phyloP scores from a whole-genome alignment of 2,888 invertebrate species.

The Cerastoderma edule region DNA sequence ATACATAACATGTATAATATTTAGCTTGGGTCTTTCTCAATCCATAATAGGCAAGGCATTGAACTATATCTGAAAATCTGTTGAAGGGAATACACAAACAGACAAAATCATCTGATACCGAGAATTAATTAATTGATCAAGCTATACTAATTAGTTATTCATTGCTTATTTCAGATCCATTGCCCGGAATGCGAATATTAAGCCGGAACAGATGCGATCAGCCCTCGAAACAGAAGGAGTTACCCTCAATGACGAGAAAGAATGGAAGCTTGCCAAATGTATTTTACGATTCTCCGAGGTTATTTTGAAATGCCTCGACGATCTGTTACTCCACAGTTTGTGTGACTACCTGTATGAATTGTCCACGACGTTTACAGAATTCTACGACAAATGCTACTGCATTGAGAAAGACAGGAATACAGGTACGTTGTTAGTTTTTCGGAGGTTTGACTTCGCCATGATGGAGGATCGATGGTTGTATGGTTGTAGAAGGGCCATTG shows the following conservation, averaged over 20 bases:
- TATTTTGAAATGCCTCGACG: constrained; percentile 91
- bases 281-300: constrained; percentile 92
- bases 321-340: constrained; percentile 92
- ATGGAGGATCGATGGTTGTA: neutral
- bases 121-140: too few relatives aligned
- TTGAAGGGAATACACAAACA: too few relatives aligned
- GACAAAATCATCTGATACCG: too few relatives aligned
- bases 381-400: constrained; percentile 99
- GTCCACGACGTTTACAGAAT: constrained; percentile 96
- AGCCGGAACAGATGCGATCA: constrained; percentile 85
- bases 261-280: constrained; percentile 96
- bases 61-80: too few relatives aligned
- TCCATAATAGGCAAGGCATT: too few relatives aligned
- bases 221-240: constrained; percentile 88
- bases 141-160: too few relatives aligned
- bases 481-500: neutral
- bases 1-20: too few relatives aligned
- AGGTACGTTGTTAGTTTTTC: too few relatives aligned
- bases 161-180: constrained; percentile 83
- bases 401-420: constrained; percentile 93
- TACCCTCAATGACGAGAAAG: constrained; percentile 93
- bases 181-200: constrained; percentile 83
- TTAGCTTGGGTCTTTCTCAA: too few relatives aligned
- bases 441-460: too few relatives aligned
- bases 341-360: constrained; percentile 98